A percentile compares a stretch with the other conserved stretches of the same genome.
phyloP scores from a whole-genome alignment of 2,888 invertebrate species.

The Liopterus haemorrhoidalis region DNA sequence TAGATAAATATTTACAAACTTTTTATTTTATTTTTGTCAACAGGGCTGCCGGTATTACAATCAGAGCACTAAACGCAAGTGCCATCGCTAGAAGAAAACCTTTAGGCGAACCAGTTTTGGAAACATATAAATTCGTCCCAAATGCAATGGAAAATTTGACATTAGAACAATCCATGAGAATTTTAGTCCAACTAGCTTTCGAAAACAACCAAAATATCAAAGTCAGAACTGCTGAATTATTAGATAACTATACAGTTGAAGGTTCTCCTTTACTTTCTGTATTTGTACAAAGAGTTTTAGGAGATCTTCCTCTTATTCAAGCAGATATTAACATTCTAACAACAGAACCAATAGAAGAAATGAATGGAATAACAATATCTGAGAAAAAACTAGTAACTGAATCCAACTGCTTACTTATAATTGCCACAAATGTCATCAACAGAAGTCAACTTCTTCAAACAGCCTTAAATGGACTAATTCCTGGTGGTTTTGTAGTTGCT shows the following conservation, averaged over 20 bases:
- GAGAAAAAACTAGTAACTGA: slow-evolving; percentile 52
- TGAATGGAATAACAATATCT: slow-evolving; percentile 52
- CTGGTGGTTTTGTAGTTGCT: slow-evolving; percentile 57
- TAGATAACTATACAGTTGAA: slow-evolving; percentile 50
- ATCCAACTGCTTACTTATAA: slow-evolving; percentile 34
- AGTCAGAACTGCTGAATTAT: slow-evolving; percentile 55
- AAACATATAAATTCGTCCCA: slow-evolving; percentile 68
- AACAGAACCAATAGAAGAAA: slow-evolving; percentile 48
- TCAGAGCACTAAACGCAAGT: slow-evolving; percentile 70
- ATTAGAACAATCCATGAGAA: slow-evolving; percentile 47
- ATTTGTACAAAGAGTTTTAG: slow-evolving; percentile 54
- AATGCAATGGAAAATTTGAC: slow-evolving; percentile 43
- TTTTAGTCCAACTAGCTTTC: slow-evolving; percentile 62
- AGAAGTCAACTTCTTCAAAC: slow-evolving; percentile 47
- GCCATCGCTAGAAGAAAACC: slow-evolving; percentile 64
- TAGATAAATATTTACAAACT: slow-evolving; percentile 19
- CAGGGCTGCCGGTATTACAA: slow-evolving; percentile 69
- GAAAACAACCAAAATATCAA: slow-evolving; percentile 64
- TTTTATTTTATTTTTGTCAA: too few relatives aligned
- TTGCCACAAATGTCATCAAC: slow-evolving; percentile 45
- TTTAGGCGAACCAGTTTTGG: slow-evolving; percentile 69
- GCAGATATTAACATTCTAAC: slow-evolving; percentile 57
- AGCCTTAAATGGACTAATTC: slow-evolving; percentile 49
- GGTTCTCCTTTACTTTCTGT: slow-evolving; percentile 31
- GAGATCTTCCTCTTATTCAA: slow-evolving; percentile 63